Conservation (phyloP, 2,797 vertebrate species). For the Hapalemur alaotrensis region DNA sequence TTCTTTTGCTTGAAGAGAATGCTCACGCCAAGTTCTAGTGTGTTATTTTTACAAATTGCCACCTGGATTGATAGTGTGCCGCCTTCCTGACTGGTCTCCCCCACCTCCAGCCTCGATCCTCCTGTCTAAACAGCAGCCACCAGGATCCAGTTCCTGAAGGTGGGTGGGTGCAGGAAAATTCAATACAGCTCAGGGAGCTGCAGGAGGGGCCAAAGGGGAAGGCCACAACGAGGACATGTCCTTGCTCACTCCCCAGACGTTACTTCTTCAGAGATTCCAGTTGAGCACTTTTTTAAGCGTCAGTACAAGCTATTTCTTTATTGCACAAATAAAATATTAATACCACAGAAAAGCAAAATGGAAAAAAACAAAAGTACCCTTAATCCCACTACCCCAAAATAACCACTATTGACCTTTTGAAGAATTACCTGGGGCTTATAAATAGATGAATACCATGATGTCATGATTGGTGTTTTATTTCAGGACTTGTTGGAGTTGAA, state of each 20-base stretch:
- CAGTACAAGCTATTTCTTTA: not conserved
- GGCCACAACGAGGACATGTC: not conserved
- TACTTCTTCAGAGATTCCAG: not conserved
- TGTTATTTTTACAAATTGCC: not conserved
- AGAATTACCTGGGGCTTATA: not conserved
- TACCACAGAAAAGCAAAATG: not conserved
- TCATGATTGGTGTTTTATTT: not conserved
- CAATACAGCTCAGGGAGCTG: not conserved
- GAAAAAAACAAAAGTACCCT: not conserved
- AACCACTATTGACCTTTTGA: not conserved
- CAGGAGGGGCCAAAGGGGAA: not conserved
- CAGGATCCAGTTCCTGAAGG: not conserved
- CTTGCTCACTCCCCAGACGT: not conserved
- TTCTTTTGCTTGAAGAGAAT: not conserved
- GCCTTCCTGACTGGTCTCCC: not conserved
- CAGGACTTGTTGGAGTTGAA: not conserved
- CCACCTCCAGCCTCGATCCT: not conserved
- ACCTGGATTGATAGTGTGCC: not conserved
- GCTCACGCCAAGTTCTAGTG: not conserved
- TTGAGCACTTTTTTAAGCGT: not conserved
- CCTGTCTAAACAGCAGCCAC: not conserved
- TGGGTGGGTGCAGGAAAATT: not conserved
- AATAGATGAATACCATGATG: not conserved
- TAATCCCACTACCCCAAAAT: not conserved
- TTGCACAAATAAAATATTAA: constrained; percentile 9